These are phyloP conservation scores for Ethmia dodecea DNA, from an alignment of 2,888 invertebrate species.

Conservation along the genomic window DNA sequence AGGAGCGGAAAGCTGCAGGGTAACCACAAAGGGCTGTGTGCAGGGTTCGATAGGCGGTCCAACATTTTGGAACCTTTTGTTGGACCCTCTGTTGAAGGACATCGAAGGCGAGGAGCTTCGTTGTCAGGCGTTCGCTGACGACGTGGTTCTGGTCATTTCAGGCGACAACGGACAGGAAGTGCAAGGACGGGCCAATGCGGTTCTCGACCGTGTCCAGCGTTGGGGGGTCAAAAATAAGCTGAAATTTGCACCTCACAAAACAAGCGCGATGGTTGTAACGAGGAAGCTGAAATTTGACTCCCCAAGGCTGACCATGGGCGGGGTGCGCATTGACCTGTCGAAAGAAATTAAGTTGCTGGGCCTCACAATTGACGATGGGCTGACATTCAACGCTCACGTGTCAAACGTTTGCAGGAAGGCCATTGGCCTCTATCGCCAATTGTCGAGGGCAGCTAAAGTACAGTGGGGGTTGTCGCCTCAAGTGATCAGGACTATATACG, in stretches of 20 bases:
- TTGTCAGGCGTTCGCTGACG: constrained; percentile 16
- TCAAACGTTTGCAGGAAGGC: constrained; percentile 13
- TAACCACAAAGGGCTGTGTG: too few species aligned
- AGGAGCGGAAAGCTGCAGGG: too few species aligned
- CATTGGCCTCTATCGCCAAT: constrained; percentile 3
- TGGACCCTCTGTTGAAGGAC: too few species aligned
- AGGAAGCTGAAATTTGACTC: too few species aligned
- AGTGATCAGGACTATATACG: background rate
- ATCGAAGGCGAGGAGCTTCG: constrained; percentile 1
- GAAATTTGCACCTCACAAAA: constrained; percentile 14
- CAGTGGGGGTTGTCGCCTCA: constrained; percentile 10
- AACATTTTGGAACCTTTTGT: too few species aligned
- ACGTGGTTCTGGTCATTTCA: constrained; percentile 9
- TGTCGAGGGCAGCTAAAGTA: constrained; percentile 5
- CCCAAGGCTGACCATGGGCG: constrained; percentile 15
- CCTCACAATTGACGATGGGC: constrained; percentile 13
- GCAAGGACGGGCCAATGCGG: constrained; percentile 6
- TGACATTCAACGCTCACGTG: too few species aligned
- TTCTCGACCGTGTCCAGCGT: constrained; percentile 8
- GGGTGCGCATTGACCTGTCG: constrained; percentile 3
- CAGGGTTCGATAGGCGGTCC: too few species aligned
- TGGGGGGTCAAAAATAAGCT: constrained; percentile 16
- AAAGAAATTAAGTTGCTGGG: constrained; percentile 13
- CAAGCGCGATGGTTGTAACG: too few species aligned
- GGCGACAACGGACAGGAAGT: constrained; percentile 9